phyloP scores from a whole-genome alignment of 2,888 invertebrate genomes.

The Netelia fuscicornis region DNA sequence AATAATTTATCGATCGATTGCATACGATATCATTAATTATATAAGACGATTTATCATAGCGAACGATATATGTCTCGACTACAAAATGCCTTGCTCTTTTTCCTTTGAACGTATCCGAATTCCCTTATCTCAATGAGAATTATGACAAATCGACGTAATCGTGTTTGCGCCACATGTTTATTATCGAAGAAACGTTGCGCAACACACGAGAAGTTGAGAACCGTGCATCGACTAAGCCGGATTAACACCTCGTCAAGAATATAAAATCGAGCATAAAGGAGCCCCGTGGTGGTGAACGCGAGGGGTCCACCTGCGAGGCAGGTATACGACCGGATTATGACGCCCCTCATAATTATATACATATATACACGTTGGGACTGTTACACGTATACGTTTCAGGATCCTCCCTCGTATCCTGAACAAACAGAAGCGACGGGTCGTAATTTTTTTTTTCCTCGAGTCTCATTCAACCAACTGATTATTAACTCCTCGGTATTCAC shows the following conservation, averaged over 20 bases:
- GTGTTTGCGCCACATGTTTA: background rate
- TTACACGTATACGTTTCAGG: conserved; percentile 31
- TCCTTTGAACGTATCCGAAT: background rate
- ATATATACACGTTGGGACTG: conserved; percentile 29
- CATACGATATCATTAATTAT: conserved; percentile 27
- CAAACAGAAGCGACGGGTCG: conserved; percentile 65
- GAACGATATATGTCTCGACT: background rate
- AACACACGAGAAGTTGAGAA: background rate
- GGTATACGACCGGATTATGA: conserved; percentile 71
- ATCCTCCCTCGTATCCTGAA: conserved; percentile 34
- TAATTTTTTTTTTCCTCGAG: conserved; percentile 49
- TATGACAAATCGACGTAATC: conserved; percentile 10
- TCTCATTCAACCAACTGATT: conserved; percentile 31
- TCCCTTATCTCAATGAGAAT: conserved; percentile 6
- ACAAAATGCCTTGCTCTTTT: background rate
- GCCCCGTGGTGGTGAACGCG: conserved; percentile 47
- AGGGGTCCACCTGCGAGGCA: conserved; percentile 64
- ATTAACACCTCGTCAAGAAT: conserved; percentile 68
- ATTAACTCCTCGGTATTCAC: conserved; percentile 45
- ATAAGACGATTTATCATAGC: background rate
- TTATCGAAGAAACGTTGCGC: background rate
- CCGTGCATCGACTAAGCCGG: conserved; percentile 55
- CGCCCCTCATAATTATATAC: conserved; percentile 69
- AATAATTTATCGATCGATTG: conserved; percentile 57
- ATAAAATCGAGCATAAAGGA: conserved; percentile 64